Evolutionary conservation across 2,113 vertebrate genomes (phyloP).

Genomic region (Callipepla californica): DNA sequence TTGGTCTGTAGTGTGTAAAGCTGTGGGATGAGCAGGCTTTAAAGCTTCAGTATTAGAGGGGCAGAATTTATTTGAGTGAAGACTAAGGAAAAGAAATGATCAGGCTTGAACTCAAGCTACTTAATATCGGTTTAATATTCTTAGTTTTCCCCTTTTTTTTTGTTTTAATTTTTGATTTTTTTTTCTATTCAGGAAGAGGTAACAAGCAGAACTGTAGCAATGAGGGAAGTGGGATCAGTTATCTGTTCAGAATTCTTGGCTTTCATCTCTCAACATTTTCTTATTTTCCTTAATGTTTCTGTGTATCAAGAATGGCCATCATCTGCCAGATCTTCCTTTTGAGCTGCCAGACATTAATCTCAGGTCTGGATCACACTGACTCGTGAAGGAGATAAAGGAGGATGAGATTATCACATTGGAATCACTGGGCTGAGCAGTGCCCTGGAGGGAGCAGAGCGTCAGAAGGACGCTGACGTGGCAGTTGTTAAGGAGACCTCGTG

Average conservation of each 20-base stretch:
- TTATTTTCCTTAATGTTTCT: background rate
- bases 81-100: background rate
- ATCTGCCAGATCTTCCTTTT: background rate
- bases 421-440: background rate
- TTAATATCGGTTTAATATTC: background rate
- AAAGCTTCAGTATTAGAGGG: background rate
- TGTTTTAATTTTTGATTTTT: background rate
- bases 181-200: background rate
- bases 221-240: background rate
- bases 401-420: background rate
- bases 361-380: background rate
- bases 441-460: accelerated
- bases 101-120: accelerated
- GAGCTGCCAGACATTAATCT: background rate
- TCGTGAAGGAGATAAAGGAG: background rate
- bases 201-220: accelerated
- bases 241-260: background rate
- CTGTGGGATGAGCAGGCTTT: background rate
- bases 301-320: background rate
- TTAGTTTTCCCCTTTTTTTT: too few species aligned
- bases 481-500: accelerated
- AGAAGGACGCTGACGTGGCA: background rate
- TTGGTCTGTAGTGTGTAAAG: background rate
- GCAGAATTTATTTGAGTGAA: background rate
- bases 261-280: background rate